A percentile compares a stretch with the other conserved stretches of the same genome.
Conservation (phyloP, 2,888 invertebrate species). For the Galerucella nymphaeae region DNA sequence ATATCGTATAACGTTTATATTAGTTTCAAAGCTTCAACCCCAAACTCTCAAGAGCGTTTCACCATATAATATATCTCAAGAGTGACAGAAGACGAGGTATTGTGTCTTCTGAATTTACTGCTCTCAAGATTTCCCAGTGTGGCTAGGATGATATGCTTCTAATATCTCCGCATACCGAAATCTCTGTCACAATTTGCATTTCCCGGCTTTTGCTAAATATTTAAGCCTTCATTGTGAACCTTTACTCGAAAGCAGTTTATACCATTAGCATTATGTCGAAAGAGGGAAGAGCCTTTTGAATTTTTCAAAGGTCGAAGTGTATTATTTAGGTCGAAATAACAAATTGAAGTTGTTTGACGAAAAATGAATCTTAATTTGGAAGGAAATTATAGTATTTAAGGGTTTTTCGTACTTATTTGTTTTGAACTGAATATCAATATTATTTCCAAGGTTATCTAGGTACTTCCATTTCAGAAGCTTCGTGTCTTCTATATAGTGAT, state of each 20-base stretch:
- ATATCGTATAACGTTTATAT: background rate
- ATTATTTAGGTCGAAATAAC: background rate
- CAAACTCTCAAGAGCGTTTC: background rate
- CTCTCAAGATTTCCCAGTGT: slow-evolving; percentile 10
- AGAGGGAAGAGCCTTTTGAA: background rate
- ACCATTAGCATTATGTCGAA: background rate
- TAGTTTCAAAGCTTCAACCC: background rate
- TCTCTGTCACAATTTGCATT: slow-evolving; percentile 4
- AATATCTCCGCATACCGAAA: slow-evolving; percentile 10
- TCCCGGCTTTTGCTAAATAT: background rate
- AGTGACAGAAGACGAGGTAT: slow-evolving; percentile 7
- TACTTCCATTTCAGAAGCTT: too few species aligned
- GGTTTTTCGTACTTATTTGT: too few species aligned
- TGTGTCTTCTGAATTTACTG: slow-evolving; percentile 10
- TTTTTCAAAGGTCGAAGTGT: too few species aligned
- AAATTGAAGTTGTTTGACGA: too few species aligned
- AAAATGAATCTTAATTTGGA: too few species aligned
- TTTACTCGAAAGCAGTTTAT: background rate
- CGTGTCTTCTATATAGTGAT: too few species aligned
- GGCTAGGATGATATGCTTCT: slow-evolving; percentile 6
- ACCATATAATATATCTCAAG: slow-evolving; percentile 6
- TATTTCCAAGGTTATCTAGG: too few species aligned
- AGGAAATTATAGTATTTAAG: too few species aligned
- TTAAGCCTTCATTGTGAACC: slow-evolving; percentile 10
- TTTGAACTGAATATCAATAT: too few species aligned